Evolutionary conservation across 1,140 invertebrate genomes (phyloP).

Genomic region (Drosophila insularis): DNA sequence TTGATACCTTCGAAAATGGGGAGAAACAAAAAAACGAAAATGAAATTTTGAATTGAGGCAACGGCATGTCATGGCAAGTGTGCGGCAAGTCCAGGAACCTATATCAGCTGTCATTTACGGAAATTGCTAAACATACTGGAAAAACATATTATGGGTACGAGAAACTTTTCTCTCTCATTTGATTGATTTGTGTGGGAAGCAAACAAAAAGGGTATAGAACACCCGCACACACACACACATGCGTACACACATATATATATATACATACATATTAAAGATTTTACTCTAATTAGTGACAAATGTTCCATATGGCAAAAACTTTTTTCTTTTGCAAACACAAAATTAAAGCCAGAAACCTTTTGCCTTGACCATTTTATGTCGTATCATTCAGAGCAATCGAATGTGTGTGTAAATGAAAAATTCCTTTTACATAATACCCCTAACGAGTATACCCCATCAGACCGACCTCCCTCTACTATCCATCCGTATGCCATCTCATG

Average conservation of each 20-base stretch:
- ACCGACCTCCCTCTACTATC: too few species aligned
- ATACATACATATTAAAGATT: background rate
- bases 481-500: background rate
- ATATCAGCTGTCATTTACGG: slow-evolving; percentile 41
- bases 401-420: background rate
- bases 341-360: background rate
- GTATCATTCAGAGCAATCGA: background rate
- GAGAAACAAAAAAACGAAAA: background rate
- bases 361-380: background rate
- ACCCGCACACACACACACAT: background rate
- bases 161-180: slow-evolving; percentile 2
- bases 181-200: background rate
- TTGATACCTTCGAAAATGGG: background rate
- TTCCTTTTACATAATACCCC: slow-evolving; percentile 6
- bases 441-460: background rate
- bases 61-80: background rate
- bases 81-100: slow-evolving; percentile 11
- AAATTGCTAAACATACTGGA: slow-evolving; percentile 30
- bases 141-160: background rate
- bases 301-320: background rate
- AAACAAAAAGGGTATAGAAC: background rate
- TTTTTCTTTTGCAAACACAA: background rate
- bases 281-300: slow-evolving; percentile 6
- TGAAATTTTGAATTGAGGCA: background rate
- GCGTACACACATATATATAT: background rate